Conservation (phyloP, 2,888 invertebrate genomes). For the Caenorhabditis wallacei region DNA sequence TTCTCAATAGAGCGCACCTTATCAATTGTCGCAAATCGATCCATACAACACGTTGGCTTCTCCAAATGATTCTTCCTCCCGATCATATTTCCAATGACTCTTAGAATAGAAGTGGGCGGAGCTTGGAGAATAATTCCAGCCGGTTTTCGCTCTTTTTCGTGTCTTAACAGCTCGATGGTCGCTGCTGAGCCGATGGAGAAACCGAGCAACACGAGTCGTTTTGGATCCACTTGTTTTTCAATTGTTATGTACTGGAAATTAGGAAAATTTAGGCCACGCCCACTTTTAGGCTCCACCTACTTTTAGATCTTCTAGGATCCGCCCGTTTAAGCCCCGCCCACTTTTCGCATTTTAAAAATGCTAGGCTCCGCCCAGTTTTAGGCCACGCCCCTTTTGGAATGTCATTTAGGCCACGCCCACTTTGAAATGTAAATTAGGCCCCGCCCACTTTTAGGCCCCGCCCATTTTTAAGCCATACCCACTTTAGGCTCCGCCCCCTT, state of each 20-base stretch:
- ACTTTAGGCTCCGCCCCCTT: no score
- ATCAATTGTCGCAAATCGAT: constrained; percentile 7
- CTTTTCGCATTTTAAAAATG: no score
- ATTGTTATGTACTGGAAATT: constrained; percentile 66
- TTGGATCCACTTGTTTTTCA: constrained; percentile 61
- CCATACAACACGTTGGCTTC: constrained; percentile 63
- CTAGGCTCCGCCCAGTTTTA: no score
- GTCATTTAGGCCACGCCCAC: no score
- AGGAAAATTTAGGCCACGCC: no score
- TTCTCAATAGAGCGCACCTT: constrained; percentile 14
- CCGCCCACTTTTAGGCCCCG: no score
- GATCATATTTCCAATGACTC: constrained; percentile 63
- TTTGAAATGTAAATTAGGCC: no score
- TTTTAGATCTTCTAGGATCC: no score
- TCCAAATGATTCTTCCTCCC: constrained; percentile 54
- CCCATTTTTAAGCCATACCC: no score
- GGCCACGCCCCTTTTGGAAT: no score
- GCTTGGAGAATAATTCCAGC: constrained; percentile 75
- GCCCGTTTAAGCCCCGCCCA: no score
- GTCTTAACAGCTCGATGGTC: constrained; percentile 52
- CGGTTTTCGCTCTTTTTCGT: constrained; percentile 31
- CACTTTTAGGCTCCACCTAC: no score
- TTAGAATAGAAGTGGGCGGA: constrained; percentile 71
- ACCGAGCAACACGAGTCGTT: constrained; percentile 72
- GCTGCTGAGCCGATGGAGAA: constrained; percentile 77